Evolutionary conservation across 2,888 invertebrate genomes (phyloP).

Genomic region (Gisinianus flammeolus): DNA sequence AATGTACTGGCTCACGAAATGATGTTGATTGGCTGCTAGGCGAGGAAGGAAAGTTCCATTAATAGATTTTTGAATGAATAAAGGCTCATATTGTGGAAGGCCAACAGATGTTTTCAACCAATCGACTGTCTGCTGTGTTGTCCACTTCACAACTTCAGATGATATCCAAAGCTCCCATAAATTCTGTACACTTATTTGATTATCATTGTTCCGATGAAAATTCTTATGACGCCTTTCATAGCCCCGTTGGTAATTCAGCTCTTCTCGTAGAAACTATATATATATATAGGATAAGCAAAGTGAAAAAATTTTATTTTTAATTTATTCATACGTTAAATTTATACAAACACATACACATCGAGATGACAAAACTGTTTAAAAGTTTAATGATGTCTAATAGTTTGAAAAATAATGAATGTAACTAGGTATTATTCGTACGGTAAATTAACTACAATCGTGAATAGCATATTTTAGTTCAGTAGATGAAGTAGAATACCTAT

Average conservation of each 20-base stretch:
- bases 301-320: too few relatives aligned
- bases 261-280: conserved; percentile 87
- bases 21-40: conserved; percentile 91
- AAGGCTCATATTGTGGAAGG: conserved; percentile 88
- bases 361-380: too few relatives aligned
- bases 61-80: conserved; percentile 83
- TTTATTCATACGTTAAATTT: neutral
- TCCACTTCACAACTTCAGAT: conserved; percentile 97
- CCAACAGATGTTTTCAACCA: conserved; percentile 92
- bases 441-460: too few relatives aligned
- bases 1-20: conserved; percentile 81
- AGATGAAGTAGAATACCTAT: too few relatives aligned
- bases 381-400: too few relatives aligned
- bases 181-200: conserved; percentile 95
- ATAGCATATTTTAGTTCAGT: too few relatives aligned
- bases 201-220: conserved; percentile 96
- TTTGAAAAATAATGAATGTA: too few relatives aligned
- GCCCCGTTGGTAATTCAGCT: conserved; percentile 92
- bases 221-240: conserved; percentile 89
- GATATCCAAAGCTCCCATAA: conserved; percentile 95
- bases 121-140: conserved; percentile 91
- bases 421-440: too few relatives aligned
- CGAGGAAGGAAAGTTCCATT: conserved; percentile 93
- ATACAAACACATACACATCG: neutral
- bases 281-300: neutral